Evolutionary conservation across 2,888 invertebrate species (phyloP).

Genomic region (Boloria euphrosyne): DNA sequence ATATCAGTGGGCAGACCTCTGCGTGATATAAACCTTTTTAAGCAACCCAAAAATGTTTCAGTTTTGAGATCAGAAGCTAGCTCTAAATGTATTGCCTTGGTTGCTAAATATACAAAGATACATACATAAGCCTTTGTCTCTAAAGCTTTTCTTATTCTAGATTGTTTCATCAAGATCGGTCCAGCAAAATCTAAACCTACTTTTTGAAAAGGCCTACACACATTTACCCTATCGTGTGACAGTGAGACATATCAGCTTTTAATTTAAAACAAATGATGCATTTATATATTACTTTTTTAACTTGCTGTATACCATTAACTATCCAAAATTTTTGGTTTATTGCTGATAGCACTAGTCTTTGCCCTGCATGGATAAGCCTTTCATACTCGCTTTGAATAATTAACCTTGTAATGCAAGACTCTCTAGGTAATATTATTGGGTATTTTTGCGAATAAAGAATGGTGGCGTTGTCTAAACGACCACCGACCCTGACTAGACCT

Average conservation of each 20-base stretch:
- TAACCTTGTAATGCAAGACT: conserved; percentile 28
- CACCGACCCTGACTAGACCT: conserved; percentile 37
- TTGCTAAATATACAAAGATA: neutral
- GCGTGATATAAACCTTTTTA: conserved; percentile 36
- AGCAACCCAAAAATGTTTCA: conserved; percentile 35
- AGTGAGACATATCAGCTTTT: conserved; percentile 19
- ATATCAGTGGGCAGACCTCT: conserved; percentile 30
- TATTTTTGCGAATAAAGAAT: conserved; percentile 33
- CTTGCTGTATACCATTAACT: conserved; percentile 21
- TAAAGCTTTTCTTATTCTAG: conserved; percentile 28
- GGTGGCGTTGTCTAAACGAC: conserved; percentile 34
- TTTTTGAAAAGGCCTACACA: conserved; percentile 24
- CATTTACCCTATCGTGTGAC: conserved; percentile 11
- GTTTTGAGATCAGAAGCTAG: conserved; percentile 36
- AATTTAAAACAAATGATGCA: conserved; percentile 28
- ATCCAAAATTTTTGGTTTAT: conserved; percentile 26
- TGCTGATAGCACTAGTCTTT: conserved; percentile 5
- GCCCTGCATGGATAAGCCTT: conserved; percentile 27
- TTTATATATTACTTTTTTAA: conserved; percentile 19
- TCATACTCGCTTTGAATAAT: conserved; percentile 33
- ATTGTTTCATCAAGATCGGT: conserved; percentile 26
- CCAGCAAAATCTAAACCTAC: conserved; percentile 34
- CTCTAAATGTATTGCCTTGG: conserved; percentile 26
- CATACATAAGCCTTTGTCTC: conserved; percentile 6
- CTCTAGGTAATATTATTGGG: conserved; percentile 36